phyloP scores from a whole-genome alignment of 2,113 vertebrate genomes.

The Otocyon megalotis region DNA sequence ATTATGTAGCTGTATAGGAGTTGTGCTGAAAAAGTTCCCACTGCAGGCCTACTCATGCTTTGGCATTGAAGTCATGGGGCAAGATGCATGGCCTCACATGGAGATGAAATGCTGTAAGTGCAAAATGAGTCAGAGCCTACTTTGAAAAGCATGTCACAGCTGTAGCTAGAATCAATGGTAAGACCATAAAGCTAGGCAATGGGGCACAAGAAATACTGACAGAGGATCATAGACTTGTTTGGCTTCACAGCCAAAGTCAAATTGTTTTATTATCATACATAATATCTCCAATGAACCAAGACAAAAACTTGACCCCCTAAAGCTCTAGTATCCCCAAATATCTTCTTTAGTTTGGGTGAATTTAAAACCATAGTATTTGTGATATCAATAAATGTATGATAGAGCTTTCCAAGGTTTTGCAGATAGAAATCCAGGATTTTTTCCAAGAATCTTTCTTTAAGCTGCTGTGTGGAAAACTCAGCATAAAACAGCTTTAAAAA shows the following conservation, averaged over 20 bases:
- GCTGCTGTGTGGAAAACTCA: conserved; percentile 54
- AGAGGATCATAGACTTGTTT: neutral
- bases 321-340: neutral
- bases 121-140: neutral
- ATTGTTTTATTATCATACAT: neutral
- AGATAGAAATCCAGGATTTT: conserved; percentile 71
- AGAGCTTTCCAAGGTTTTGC: conserved; percentile 43
- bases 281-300: neutral
- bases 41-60: neutral
- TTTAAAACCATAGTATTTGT: conserved; percentile 71
- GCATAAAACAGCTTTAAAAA: conserved; percentile 75
- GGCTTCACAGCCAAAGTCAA: neutral
- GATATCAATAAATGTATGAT: conserved; percentile 31
- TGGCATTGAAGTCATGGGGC: neutral
- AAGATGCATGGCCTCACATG: neutral
- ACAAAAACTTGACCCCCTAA: neutral
- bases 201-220: neutral
- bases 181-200: neutral
- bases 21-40: neutral
- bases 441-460: conserved; percentile 72
- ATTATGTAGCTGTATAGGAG: neutral
- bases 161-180: neutral
- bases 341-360: conserved; percentile 42
- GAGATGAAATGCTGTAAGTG: neutral
- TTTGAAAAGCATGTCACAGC: neutral